Conservation (phyloP, 2,113 vertebrate genomes). For the Notothenia rossii region DNA sequence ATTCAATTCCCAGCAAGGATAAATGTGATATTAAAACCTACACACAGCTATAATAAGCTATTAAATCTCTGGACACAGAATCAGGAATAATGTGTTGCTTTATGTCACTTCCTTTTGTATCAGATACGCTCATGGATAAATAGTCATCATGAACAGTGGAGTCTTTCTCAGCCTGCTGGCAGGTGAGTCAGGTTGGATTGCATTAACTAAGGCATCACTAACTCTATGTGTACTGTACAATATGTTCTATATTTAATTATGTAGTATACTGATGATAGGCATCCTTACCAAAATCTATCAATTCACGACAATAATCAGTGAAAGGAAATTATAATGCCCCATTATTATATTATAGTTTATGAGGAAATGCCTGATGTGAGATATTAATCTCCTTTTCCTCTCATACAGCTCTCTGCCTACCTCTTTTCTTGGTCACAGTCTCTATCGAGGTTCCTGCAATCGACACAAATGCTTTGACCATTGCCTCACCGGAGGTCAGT, state of each 20-base stretch:
- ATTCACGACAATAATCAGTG: not conserved
- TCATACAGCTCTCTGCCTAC: not conserved
- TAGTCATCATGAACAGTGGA: slow-evolving; percentile 22
- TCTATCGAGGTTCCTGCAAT: not conserved
- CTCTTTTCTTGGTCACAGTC: not conserved
- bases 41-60: too few species aligned
- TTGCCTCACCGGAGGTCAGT: not conserved
- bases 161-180: slow-evolving; percentile 8
- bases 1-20: too few species aligned
- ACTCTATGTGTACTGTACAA: not conserved
- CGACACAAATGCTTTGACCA: not conserved
- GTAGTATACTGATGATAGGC: not conserved
- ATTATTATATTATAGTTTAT: not conserved
- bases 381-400: not conserved
- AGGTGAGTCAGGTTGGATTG: slow-evolving; percentile 28
- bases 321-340: not conserved
- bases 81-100: not conserved
- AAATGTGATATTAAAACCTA: too few species aligned
- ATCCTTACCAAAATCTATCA: not conserved
- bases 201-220: not conserved
- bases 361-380: not conserved
- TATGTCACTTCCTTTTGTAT: slow-evolving; percentile 15
- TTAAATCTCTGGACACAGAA: too few species aligned
- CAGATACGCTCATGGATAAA: slow-evolving; percentile 8
- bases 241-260: too few species aligned